These are phyloP conservation scores for Noctua janthina DNA, from an alignment of 2,888 invertebrate species.

Conservation along the genomic window DNA sequence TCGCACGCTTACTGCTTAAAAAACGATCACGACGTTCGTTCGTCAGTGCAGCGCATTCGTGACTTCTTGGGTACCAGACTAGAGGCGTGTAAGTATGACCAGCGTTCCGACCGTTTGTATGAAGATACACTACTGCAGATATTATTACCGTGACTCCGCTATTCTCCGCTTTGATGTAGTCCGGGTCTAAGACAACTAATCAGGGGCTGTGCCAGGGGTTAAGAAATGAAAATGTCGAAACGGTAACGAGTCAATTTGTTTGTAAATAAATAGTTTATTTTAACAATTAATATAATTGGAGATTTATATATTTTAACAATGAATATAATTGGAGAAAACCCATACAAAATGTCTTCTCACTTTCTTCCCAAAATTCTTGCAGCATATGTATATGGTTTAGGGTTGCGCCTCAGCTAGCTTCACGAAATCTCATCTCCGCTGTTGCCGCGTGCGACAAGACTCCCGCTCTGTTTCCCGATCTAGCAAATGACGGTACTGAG, in stretches of 20 bases:
- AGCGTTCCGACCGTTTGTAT: too few species aligned
- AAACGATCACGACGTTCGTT: too few species aligned
- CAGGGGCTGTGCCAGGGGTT: neutral
- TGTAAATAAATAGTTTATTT: slow-evolving; percentile 25
- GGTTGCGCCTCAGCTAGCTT: neutral
- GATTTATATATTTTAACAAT: slow-evolving; percentile 29
- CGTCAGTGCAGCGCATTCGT: too few species aligned
- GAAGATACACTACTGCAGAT: too few species aligned
- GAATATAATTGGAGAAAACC: neutral
- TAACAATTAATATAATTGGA: slow-evolving; percentile 5
- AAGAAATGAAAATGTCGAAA: neutral
- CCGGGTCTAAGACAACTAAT: neutral
- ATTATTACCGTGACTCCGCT: too few species aligned
- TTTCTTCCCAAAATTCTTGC: neutral
- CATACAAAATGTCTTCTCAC: slow-evolving; percentile 2
- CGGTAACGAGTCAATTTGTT: neutral
- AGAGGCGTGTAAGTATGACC: too few species aligned
- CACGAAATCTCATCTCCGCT: neutral
- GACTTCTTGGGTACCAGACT: too few species aligned
- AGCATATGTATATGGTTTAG: neutral
- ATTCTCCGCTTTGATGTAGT: too few species aligned
- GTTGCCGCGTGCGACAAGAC: neutral
- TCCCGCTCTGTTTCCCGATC: neutral
- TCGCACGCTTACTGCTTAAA: too few species aligned
- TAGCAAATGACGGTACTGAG: neutral